Base-by-base conservation (phyloP, 2,797 vertebrate species). In the Zenarchopterus dispar region DNA sequence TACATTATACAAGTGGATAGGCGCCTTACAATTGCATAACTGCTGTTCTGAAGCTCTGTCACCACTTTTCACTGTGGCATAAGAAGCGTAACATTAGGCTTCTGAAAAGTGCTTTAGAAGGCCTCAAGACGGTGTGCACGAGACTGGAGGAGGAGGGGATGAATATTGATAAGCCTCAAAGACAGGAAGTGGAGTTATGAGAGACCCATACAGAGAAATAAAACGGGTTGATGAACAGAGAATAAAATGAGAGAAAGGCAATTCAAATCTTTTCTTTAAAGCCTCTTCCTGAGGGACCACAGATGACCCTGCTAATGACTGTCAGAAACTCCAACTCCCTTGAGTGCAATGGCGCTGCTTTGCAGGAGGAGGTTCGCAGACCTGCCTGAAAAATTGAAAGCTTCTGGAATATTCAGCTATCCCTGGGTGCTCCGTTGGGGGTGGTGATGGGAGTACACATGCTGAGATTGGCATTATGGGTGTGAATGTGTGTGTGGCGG, bases 381-480 rank as follows among this genome's bases (percentile, higher is more conserved):
- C 88, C 86, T 78, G 85, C 80, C 78, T 88, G 81, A 90, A 89
- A 92, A 91, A 90, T 87, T 85, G 71, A 91, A 91, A 84, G 82
- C 84, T 73, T 59, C 57, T 82, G 66, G 85, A 90, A 90, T 91
- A 92, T 90, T 90, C 84, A 85, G 83, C 75, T 80, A 70, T 83
- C 84, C 82, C 75, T 50, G 55, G 67, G 80, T 8, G 78, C 84
- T 80, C 84, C 5, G 77, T 65, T 79, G 81, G 79, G 81, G 81
- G 75, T 66, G 51, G 57, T 31, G 72, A 73, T 63, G 41, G 18
- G 49, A 75, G 66, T 55, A 63, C 28, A 47, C 54, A 67, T 63
- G 73, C 59, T 42, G 78, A 72, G 78, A 82, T 85, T 83, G 82
- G 82, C 84, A 82, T 80, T 86, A 77, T 72, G 73, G 66, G 62